These are phyloP conservation scores for Formicarius rufipectus DNA, from an alignment of 2,113 vertebrate species.

Conservation along the genomic window DNA sequence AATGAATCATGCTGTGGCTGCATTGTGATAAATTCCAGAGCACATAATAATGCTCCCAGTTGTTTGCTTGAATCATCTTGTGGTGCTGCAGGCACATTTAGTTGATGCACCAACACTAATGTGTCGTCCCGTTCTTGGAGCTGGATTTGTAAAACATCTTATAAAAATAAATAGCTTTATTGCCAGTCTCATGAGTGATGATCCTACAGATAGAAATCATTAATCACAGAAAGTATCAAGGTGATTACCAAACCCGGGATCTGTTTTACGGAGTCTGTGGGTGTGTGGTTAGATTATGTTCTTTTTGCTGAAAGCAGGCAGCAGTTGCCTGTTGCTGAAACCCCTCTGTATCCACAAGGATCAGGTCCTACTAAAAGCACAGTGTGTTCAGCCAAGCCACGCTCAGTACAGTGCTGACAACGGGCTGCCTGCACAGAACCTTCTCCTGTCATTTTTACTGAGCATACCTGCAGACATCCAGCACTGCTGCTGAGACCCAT, in stretches of 20 bases:
- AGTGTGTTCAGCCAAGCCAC: not conserved
- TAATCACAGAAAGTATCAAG: not conserved
- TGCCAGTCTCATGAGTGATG: not conserved
- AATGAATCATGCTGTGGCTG: not conserved
- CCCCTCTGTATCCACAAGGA: not conserved
- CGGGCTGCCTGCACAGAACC: not conserved
- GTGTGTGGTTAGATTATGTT: not conserved
- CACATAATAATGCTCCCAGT: slow-evolving; percentile 2
- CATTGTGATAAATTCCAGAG: not conserved
- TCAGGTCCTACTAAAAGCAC: not conserved
- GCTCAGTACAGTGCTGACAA: not conserved
- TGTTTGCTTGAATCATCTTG: slow-evolving; percentile 39
- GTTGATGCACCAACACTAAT: slow-evolving; percentile 48
- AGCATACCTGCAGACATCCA: not conserved
- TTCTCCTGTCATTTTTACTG: not conserved
- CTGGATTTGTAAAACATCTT: not conserved
- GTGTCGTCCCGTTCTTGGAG: slow-evolving; percentile 1
- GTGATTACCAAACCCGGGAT: not conserved
- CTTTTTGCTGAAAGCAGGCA: not conserved
- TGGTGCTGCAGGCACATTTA: not conserved
- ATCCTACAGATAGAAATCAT: slow-evolving; percentile 45
- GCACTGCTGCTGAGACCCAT: not conserved
- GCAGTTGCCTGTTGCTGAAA: not conserved
- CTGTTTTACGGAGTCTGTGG: not conserved
- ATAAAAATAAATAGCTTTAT: slow-evolving; percentile 37